A percentile compares a stretch with the other conserved stretches of the same genome.
These are phyloP conservation scores for Parthenolecanium corni DNA, from an alignment of 2,888 invertebrate genomes.

Conservation along the genomic window DNA sequence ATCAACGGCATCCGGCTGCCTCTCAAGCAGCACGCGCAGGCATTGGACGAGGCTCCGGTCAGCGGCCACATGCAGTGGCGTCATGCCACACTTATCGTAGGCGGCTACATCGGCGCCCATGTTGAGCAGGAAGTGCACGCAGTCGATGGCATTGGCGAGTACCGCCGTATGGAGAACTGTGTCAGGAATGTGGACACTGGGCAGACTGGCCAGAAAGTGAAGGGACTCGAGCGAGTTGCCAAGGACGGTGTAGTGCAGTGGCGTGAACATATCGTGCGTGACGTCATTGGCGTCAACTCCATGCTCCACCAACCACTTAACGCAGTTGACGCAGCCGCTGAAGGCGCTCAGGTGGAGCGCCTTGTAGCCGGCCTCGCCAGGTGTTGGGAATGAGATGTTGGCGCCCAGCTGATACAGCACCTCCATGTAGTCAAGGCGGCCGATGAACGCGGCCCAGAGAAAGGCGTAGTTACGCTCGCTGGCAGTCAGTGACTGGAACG, in stretches of 20 bases:
- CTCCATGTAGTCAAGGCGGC: slow-evolving; percentile 53
- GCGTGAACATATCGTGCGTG: slow-evolving; percentile 53
- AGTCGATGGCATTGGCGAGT: slow-evolving; percentile 68
- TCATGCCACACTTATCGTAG: slow-evolving; percentile 53
- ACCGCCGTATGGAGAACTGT: slow-evolving; percentile 75
- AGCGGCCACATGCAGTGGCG: slow-evolving; percentile 68
- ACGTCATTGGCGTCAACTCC: slow-evolving; percentile 58
- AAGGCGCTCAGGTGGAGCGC: slow-evolving; percentile 67
- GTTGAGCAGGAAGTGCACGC: slow-evolving; percentile 60
- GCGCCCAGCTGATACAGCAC: slow-evolving; percentile 55
- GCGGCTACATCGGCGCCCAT: slow-evolving; percentile 65
- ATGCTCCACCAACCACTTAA: slow-evolving; percentile 53
- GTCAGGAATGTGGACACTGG: slow-evolving; percentile 60
- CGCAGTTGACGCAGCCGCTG: slow-evolving; percentile 61
- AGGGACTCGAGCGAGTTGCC: slow-evolving; percentile 73
- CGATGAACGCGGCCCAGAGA: slow-evolving; percentile 63
- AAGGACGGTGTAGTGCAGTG: slow-evolving; percentile 81
- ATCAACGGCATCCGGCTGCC: slow-evolving; percentile 58
- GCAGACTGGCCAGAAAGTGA: slow-evolving; percentile 51
- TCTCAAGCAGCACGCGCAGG: slow-evolving; percentile 56
- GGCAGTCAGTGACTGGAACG: slow-evolving; percentile 40
- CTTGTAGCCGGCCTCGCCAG: slow-evolving; percentile 53
- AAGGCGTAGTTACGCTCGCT: slow-evolving; percentile 49
- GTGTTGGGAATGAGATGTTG: slow-evolving; percentile 57
- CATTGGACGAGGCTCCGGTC: slow-evolving; percentile 55